A percentile compares a stretch with the other conserved stretches of the same genome.
These are phyloP conservation scores for Drosophila melanosoma DNA, from an alignment of 2,888 invertebrate species.

Conservation along the genomic window DNA sequence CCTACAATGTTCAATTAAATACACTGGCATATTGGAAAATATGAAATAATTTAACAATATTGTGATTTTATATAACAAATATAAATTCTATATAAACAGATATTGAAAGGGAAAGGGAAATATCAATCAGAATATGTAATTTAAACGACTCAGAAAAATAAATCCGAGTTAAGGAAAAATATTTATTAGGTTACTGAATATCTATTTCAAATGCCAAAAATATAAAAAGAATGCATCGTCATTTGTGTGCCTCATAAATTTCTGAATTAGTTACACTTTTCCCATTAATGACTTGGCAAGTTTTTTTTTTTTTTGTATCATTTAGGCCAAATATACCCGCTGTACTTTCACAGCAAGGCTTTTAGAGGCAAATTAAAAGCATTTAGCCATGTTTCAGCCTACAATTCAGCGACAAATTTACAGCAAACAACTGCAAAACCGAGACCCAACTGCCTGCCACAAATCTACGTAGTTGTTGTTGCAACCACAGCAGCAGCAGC, in stretches of 20 bases:
- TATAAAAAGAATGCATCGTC: background rate
- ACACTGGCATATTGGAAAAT: background rate
- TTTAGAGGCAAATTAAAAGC: conserved; percentile 45
- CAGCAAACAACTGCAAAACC: conserved; percentile 21
- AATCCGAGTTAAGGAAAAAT: background rate
- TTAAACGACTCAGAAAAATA: background rate
- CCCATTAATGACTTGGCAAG: background rate
- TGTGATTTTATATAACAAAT: background rate
- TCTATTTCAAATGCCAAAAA: background rate
- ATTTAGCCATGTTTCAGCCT: conserved; percentile 45
- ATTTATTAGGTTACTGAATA: background rate
- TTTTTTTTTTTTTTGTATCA: background rate
- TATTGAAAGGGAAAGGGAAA: background rate
- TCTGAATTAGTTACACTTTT: conserved; percentile 12
- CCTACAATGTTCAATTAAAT: background rate
- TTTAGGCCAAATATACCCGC: conserved; percentile 24
- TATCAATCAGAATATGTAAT: background rate
- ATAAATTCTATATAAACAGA: background rate
- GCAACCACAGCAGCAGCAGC: conserved; percentile 11
- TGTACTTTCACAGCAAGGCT: conserved; percentile 23
- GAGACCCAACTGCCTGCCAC: conserved; percentile 5
- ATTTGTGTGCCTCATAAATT: background rate
- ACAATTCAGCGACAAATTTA: conserved; percentile 60
- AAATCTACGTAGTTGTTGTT: conserved; percentile 40
- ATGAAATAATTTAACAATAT: conserved; percentile 4